Evolutionary conservation across 2,797 vertebrate genomes (phyloP).

Genomic region (Nothura maculosa): DNA sequence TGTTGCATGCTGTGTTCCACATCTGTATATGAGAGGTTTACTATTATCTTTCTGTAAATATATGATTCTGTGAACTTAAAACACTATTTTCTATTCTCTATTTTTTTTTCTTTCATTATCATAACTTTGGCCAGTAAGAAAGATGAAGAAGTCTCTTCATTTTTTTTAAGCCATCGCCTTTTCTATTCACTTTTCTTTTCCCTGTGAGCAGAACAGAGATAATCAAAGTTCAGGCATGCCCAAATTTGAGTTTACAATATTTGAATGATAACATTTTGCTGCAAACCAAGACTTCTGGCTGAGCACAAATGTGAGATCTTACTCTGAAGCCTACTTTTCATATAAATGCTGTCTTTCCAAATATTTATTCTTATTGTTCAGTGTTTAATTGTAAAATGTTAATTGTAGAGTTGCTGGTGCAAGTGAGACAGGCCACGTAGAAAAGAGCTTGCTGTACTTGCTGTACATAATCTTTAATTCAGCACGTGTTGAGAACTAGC

Average conservation of each 20-base stretch:
- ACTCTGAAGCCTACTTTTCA: not conserved
- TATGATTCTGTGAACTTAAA: not conserved
- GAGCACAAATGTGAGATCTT: not conserved
- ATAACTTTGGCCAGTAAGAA: not conserved
- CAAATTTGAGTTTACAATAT: not conserved
- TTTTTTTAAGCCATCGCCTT: not conserved
- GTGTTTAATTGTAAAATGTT: not conserved
- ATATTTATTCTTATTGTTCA: not conserved
- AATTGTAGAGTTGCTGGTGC: not conserved
- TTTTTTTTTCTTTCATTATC: not conserved
- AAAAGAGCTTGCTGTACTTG: not conserved
- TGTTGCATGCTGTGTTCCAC: not conserved
- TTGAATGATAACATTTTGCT: not conserved
- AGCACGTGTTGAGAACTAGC: not conserved
- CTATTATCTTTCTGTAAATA: not conserved
- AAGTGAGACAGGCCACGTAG: not conserved
- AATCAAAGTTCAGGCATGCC: not conserved
- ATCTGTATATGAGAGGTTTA: not conserved
- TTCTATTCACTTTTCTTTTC: not conserved
- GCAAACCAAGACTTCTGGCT: rapidly evolving
- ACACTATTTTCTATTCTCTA: not conserved
- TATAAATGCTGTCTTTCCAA: not conserved
- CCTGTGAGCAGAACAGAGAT: not conserved
- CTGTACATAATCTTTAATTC: not conserved
- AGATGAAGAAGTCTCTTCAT: not conserved